These are phyloP conservation scores for Pteropus rufus DNA, from an alignment of 2,797 vertebrate species.

Conservation along the genomic window DNA sequence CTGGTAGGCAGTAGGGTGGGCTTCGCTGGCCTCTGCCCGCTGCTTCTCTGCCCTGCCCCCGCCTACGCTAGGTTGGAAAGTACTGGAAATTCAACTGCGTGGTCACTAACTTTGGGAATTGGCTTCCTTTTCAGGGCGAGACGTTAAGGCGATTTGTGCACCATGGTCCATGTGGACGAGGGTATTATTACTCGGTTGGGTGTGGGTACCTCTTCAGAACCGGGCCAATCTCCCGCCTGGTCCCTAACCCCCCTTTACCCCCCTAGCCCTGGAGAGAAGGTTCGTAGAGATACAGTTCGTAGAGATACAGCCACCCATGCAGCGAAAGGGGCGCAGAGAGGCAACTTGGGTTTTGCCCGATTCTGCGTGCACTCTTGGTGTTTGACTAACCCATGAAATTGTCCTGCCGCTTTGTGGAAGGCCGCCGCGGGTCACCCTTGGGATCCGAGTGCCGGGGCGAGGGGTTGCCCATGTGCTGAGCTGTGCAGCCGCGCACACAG, in stretches of 20 bases:
- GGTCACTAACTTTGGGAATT: constrained; percentile 70
- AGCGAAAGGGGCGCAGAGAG: background rate
- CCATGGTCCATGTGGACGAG: background rate
- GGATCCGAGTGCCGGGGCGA: background rate
- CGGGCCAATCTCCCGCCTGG: background rate
- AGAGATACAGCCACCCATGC: background rate
- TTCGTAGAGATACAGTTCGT: background rate
- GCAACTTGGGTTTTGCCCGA: background rate
- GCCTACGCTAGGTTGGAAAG: constrained; percentile 59
- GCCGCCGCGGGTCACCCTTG: background rate
- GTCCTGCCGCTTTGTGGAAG: background rate
- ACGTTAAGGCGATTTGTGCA: background rate
- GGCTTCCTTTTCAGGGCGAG: constrained; percentile 19
- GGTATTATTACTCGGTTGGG: background rate
- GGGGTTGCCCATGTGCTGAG: constrained; percentile 1
- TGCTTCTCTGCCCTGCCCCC: background rate
- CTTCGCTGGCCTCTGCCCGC: background rate
- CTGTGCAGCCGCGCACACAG: background rate
- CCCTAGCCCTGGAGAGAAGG: background rate
- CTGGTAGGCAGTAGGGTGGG: background rate
- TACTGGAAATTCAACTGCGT: constrained; percentile 72
- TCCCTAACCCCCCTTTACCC: background rate
- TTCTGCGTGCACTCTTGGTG: background rate
- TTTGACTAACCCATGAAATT: background rate
- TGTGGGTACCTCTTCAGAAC: background rate